phyloP scores from a whole-genome alignment of 2,113 vertebrate genomes.

The Apistogramma diplotaenia region DNA sequence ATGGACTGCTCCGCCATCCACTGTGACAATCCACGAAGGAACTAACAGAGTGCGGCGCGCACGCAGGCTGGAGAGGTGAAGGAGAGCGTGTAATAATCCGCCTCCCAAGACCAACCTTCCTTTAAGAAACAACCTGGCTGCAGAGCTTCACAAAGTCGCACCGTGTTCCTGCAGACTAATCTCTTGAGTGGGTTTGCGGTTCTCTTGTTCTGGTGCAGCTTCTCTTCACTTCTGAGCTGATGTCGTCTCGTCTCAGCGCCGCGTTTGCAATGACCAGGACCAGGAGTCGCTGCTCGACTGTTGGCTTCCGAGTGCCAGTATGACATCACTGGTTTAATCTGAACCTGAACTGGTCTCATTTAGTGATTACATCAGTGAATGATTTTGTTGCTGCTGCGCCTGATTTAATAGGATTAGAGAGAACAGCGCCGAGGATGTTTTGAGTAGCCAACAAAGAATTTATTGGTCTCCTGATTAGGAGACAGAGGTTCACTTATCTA shows the following conservation, averaged over 20 bases:
- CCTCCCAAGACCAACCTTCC: neutral
- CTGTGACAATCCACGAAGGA: neutral
- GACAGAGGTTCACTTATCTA: neutral
- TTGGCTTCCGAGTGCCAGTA: neutral
- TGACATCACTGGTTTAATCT: slow-evolving; percentile 14
- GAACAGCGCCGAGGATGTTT: neutral
- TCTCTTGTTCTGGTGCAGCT: neutral
- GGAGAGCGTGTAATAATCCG: neutral
- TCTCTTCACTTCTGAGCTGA: neutral
- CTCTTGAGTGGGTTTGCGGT: slow-evolving; percentile 4
- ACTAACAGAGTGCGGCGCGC: neutral
- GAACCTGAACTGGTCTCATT: neutral
- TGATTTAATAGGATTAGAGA: slow-evolving; percentile 47
- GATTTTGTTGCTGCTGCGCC: slow-evolving; percentile 22
- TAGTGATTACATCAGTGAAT: slow-evolving; percentile 60
- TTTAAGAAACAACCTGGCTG: neutral
- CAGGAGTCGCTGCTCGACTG: neutral
- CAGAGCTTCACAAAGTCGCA: neutral
- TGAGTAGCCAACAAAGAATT: neutral
- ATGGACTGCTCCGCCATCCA: neutral
- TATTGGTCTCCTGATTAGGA: neutral
- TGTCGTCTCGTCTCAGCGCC: neutral
- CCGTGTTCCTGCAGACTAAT: slow-evolving; percentile 28
- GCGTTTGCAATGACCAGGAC: neutral
- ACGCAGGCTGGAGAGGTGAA: neutral